phyloP scores from a whole-genome alignment of 2,888 invertebrate species.

The Morinoia aosen region DNA sequence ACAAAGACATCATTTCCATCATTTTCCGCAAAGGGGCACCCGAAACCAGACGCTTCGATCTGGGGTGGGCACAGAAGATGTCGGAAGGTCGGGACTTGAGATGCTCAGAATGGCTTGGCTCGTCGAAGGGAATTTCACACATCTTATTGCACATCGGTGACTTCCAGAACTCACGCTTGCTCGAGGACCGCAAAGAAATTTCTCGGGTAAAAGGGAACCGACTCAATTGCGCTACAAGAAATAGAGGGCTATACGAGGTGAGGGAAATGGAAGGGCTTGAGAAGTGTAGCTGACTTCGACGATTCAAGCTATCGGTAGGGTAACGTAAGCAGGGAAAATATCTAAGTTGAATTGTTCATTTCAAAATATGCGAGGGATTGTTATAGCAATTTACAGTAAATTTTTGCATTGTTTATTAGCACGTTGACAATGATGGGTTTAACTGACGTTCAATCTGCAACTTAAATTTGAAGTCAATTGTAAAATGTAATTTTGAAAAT shows the following conservation, averaged over 20 bases:
- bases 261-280: background rate
- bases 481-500: too few species aligned
- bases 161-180: conserved; percentile 21
- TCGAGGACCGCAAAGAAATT: conserved; percentile 16
- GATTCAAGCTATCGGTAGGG: background rate
- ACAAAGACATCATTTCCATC: conserved; percentile 51
- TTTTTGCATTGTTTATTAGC: background rate
- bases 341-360: background rate
- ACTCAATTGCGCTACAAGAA: conserved; percentile 2
- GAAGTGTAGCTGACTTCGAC: background rate
- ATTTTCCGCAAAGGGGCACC: conserved; percentile 52
- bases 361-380: background rate
- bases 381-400: background rate
- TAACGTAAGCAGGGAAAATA: background rate
- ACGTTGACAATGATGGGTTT: background rate
- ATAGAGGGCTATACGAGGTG: background rate
- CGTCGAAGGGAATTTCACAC: conserved; percentile 38
- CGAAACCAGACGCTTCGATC: conserved; percentile 52
- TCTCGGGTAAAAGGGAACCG: background rate
- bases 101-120: conserved; percentile 16
- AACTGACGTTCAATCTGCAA: too few species aligned
- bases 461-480: too few species aligned
- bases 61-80: conserved; percentile 23
- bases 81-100: conserved; percentile 24
- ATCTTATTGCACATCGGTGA: conserved; percentile 42